phyloP scores from a whole-genome alignment of 2,797 vertebrate species.

The Bucorvus abyssinicus region DNA sequence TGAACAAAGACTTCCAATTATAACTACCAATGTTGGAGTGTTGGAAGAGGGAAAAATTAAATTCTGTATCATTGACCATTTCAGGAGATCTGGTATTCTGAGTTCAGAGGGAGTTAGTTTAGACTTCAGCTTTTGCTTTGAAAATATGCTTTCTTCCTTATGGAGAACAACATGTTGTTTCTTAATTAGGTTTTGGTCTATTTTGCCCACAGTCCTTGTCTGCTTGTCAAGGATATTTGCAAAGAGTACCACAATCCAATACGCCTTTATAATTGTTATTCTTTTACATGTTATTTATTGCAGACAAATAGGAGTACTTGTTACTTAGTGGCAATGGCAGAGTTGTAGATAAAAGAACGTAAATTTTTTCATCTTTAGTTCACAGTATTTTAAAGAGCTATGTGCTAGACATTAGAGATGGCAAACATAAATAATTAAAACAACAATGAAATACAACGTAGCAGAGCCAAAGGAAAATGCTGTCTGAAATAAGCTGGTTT shows the following conservation, averaged over 20 bases:
- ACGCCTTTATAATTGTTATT: background rate
- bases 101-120: background rate
- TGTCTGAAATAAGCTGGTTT: constrained; percentile 2
- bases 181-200: constrained; percentile 11
- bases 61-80: background rate
- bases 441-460: constrained; percentile 16
- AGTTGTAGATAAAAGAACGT: constrained; percentile 29
- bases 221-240: constrained; percentile 30
- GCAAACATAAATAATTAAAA: constrained; percentile 52
- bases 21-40: background rate
- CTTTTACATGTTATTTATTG: constrained; percentile 19
- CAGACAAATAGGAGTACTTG: background rate
- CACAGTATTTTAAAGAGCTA: constrained; percentile 41
- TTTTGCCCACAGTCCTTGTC: background rate
- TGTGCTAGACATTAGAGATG: constrained; percentile 32
- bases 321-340: background rate
- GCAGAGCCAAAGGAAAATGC: constrained; percentile 14
- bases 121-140: constrained; percentile 8
- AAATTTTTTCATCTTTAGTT: constrained; percentile 42
- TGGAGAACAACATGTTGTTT: background rate
- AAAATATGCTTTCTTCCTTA: constrained; percentile 12
- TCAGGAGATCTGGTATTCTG: background rate
- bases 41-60: background rate
- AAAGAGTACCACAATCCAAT: constrained; percentile 14
- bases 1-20: background rate